Percentiles rank a stretch among this genome's conserved stretches.
phyloP scores from a whole-genome alignment of 30 jellyfish, hydroid and myxozoan genomes.

The Chironex yamaguchii region DNA sequence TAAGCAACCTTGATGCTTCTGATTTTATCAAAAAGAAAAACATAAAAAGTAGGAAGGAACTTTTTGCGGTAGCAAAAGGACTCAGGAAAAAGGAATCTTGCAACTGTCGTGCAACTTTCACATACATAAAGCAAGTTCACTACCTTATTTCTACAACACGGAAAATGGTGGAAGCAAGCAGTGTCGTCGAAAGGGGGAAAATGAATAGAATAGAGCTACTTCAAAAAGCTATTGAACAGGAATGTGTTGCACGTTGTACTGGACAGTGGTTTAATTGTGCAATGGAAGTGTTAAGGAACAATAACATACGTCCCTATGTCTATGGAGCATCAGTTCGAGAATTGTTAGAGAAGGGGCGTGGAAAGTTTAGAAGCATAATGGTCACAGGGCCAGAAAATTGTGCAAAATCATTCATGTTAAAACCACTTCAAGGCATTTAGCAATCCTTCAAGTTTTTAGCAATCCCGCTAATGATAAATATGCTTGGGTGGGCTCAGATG shows the following conservation, averaged over 20 bases:
- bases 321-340: conserved; percentile 39
- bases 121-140: background rate
- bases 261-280: conserved; percentile 28
- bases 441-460: background rate
- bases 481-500: conserved; percentile 46
- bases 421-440: conserved; percentile 37
- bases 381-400: conserved; percentile 19
- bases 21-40: background rate
- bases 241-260: conserved; percentile 20
- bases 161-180: conserved; percentile 30
- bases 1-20: conserved; percentile 6
- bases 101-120: conserved; percentile 18
- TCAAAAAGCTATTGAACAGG: background rate
- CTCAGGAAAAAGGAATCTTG: conserved; percentile 33
- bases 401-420: conserved; percentile 37
- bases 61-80: conserved; percentile 51
- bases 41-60: conserved; percentile 6
- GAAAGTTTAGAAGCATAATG: conserved; percentile 39
- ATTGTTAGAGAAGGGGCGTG: conserved; percentile 41
- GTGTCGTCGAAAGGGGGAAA: background rate
- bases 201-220: background rate
- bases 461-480: conserved; percentile 40
- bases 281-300: conserved; percentile 7
- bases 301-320: conserved; percentile 4
- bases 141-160: conserved; percentile 40